Evolutionary conservation across 2,797 vertebrate species (phyloP).

Genomic region (Microctenopoma stevenorrisi): DNA sequence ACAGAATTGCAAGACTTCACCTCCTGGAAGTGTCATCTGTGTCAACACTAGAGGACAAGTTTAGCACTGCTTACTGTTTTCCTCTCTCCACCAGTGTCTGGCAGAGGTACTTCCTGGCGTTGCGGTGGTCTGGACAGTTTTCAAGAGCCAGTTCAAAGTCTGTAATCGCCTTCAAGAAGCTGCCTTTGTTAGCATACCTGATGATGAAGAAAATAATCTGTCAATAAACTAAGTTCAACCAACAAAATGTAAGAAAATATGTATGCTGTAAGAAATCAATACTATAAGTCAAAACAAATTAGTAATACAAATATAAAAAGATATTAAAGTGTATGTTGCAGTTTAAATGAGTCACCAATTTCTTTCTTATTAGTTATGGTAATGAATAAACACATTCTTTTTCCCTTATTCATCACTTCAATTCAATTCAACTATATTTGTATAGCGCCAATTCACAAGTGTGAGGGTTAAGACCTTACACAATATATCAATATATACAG

Average conservation of each 20-base stretch:
- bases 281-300: neutral
- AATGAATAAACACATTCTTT: neutral
- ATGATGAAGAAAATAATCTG: neutral
- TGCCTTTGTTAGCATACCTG: constrained; percentile 97
- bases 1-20: neutral
- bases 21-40: neutral
- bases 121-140: constrained; percentile 93
- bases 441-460: no score
- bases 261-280: neutral
- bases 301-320: neutral
- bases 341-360: neutral
- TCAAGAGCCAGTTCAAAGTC: constrained; percentile 95
- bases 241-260: neutral
- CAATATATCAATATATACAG: no score
- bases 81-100: constrained; percentile 97
- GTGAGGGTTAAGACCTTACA: no score
- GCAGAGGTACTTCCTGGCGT: constrained; percentile 97
- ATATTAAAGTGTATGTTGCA: neutral
- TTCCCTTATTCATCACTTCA: neutral
- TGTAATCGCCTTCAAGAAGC: constrained; percentile 93
- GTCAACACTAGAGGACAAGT: neutral
- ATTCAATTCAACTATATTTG: no score
- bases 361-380: no score
- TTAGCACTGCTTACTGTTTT: constrained; percentile 87
- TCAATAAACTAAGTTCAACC: neutral